A percentile compares a stretch with the other conserved stretches of the same genome.
These are phyloP conservation scores for Phyllotreta cruciferae DNA, from an alignment of 2,888 invertebrate species.

Conservation along the genomic window DNA sequence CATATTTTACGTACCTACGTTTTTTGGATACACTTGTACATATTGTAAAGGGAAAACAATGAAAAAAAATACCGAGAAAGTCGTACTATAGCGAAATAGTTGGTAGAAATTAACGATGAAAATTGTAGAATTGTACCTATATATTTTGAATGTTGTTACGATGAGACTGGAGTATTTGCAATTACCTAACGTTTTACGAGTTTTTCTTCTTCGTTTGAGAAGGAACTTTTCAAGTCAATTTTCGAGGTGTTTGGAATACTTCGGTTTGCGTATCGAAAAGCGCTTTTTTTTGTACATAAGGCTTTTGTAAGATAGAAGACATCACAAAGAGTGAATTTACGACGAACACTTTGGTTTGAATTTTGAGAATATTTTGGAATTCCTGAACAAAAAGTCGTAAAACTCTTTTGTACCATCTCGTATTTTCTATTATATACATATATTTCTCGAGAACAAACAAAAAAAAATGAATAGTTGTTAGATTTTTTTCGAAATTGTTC, in stretches of 20 bases:
- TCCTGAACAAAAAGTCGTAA: too few species aligned
- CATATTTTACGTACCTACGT: conserved; percentile 17
- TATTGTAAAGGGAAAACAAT: conserved; percentile 38
- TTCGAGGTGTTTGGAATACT: conserved; percentile 2
- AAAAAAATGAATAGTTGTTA: conserved; percentile 39
- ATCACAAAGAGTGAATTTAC: conserved; percentile 3
- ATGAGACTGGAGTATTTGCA: too few species aligned
- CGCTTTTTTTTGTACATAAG: conserved; percentile 45
- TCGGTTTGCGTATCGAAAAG: conserved; percentile 13
- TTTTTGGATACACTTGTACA: conserved; percentile 38
- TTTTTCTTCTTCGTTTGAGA: too few species aligned
- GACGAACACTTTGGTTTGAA: neutral
- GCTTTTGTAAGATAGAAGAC: conserved; percentile 36
- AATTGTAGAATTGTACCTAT: conserved; percentile 9
- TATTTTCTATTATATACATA: conserved; percentile 27
- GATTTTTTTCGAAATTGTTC: conserved; percentile 55
- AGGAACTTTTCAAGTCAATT: neutral
- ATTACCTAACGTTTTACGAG: too few species aligned
- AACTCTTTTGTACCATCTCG: conserved; percentile 3
- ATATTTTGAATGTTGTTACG: conserved; percentile 27
- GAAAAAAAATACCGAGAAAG: conserved; percentile 35
- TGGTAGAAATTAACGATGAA: conserved; percentile 30
- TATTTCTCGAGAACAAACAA: conserved; percentile 39
- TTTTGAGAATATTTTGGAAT: neutral
- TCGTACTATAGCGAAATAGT: conserved; percentile 36